A percentile compares a stretch with the other conserved stretches of the same genome.
Evolutionary conservation across 2,797 vertebrate genomes (phyloP).

Genomic region (Aldrovandia affinis): DNA sequence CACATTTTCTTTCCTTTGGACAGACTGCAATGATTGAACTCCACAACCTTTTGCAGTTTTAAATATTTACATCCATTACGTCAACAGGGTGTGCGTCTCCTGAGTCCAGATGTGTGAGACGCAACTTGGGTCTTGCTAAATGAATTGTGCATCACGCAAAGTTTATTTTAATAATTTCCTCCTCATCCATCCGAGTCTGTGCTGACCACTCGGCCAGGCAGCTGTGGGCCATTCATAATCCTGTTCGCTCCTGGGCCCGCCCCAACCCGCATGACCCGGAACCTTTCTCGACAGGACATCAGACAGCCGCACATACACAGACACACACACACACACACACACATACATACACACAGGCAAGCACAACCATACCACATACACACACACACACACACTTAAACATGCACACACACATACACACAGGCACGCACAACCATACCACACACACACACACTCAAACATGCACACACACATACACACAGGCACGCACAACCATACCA

Average conservation of each 20-base stretch:
- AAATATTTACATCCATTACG: conserved; percentile 69
- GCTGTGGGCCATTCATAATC: conserved; percentile 70
- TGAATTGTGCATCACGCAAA: conserved; percentile 55
- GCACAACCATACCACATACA: not conserved
- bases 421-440: not conserved
- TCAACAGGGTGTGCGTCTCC: conserved; percentile 59
- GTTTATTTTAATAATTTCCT: conserved; percentile 72
- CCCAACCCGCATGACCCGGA: conserved; percentile 22
- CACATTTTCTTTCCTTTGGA: conserved; percentile 34
- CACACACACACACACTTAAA: not conserved
- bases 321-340: conserved; percentile 32
- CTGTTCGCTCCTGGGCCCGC: not conserved
- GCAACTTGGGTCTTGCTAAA: conserved; percentile 42
- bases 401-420: not conserved
- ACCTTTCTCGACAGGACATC: conserved; percentile 25
- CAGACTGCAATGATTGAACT: conserved; percentile 49
- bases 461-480: not conserved
- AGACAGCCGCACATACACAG: conserved; percentile 15
- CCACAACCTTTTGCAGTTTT: conserved; percentile 60
- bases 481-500: no score
- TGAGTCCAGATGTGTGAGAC: conserved; percentile 62
- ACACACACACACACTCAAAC: conserved; percentile 2
- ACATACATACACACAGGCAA: not conserved
- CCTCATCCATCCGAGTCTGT: conserved; percentile 66
- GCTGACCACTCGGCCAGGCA: conserved; percentile 60